phyloP scores from a whole-genome alignment of 2,888 invertebrate species.

The Ormyrus nitidulus region DNA sequence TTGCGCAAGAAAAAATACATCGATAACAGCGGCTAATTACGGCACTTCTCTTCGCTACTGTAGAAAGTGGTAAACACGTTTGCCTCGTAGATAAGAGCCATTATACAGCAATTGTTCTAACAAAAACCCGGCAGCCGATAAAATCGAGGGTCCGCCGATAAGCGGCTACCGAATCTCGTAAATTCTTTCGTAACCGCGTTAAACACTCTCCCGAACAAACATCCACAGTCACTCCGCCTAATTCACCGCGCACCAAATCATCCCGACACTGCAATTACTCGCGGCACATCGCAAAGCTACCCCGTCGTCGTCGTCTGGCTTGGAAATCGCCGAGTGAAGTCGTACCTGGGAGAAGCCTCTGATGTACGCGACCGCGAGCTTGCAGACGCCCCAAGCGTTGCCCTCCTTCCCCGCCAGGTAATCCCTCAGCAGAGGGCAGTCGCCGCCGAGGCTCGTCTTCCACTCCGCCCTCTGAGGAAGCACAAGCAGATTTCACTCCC shows the following conservation, averaged over 20 bases:
- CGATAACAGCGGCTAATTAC: too few relatives aligned
- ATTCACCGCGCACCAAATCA: too few relatives aligned
- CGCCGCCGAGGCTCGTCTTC: conserved; percentile 63
- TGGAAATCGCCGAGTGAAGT: neutral
- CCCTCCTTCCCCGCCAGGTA: conserved; percentile 64
- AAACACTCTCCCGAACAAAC: neutral
- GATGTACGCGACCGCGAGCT: conserved; percentile 70
- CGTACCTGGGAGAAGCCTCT: conserved; percentile 73
- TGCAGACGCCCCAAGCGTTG: conserved; percentile 65
- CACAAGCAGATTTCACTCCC: neutral
- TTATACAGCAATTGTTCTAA: too few relatives aligned
- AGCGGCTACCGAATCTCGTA: too few relatives aligned
- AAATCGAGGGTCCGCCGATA: too few relatives aligned
- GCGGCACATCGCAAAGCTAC: neutral
- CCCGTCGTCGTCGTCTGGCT: neutral
- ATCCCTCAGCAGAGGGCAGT: conserved; percentile 66
- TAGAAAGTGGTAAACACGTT: too few relatives aligned
- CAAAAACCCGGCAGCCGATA: too few relatives aligned
- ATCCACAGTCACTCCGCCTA: neutral
- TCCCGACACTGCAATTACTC: neutral
- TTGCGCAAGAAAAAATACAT: too few relatives aligned
- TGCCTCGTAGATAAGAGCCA: too few relatives aligned
- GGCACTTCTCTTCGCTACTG: too few relatives aligned
- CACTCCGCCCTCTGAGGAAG: conserved; percentile 9
- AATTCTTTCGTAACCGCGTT: too few relatives aligned